A percentile compares a stretch with the other conserved stretches of the same genome.
phyloP scores from a whole-genome alignment of 2,888 invertebrate species.

The Atrina japonica region DNA sequence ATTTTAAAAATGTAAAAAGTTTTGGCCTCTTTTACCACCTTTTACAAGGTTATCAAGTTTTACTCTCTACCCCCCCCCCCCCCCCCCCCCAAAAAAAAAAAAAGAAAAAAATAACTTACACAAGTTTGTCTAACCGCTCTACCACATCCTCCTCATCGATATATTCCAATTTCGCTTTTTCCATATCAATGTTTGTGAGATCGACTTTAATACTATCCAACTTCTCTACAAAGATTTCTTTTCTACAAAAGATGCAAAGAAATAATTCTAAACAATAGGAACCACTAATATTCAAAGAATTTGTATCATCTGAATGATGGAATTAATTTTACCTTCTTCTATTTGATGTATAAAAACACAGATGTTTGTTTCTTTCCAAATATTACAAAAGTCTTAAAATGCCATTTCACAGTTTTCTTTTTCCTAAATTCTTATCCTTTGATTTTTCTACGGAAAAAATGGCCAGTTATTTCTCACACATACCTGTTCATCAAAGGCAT shows the following conservation, averaged over 20 bases:
- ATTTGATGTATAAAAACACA: too few relatives aligned
- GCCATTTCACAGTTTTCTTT: too few relatives aligned
- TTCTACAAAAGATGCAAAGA: slow-evolving; percentile 11
- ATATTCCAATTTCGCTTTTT: slow-evolving; percentile 3
- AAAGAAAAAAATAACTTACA: too few relatives aligned
- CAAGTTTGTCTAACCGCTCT: not conserved
- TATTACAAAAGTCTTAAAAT: too few relatives aligned
- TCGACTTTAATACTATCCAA: slow-evolving; percentile 12
- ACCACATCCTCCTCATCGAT: not conserved
- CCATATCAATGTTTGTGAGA: slow-evolving; percentile 14
- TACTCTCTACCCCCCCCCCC: too few relatives aligned
- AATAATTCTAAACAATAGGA: not conserved
- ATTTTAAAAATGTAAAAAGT: not conserved
- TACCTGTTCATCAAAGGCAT: slow-evolving; percentile 66
- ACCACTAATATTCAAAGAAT: not conserved
- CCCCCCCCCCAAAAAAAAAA: too few relatives aligned
- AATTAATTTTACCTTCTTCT: not conserved
- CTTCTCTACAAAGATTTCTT: slow-evolving; percentile 29
- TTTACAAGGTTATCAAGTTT: too few relatives aligned
- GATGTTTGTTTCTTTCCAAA: too few relatives aligned
- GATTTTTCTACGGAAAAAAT: too few relatives aligned
- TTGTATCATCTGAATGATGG: not conserved
- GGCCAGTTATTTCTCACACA: too few relatives aligned
- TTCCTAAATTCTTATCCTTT: too few relatives aligned
- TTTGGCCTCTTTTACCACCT: not conserved